phyloP scores from a whole-genome alignment of 2,888 invertebrate species.

The Stenchaetothrips biformis region DNA sequence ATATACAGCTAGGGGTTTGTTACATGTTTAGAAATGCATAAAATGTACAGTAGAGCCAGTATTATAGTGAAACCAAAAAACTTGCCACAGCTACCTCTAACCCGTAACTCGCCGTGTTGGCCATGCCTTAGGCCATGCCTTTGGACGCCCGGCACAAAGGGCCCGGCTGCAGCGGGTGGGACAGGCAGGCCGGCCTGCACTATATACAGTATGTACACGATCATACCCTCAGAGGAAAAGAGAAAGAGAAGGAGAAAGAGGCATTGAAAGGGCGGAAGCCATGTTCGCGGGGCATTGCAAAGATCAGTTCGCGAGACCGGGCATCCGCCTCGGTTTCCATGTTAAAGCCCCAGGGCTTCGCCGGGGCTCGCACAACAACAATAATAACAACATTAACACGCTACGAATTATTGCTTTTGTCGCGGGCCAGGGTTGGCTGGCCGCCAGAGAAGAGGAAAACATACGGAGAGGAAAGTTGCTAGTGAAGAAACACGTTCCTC shows the following conservation, averaged over 20 bases:
- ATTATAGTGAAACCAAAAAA: neutral
- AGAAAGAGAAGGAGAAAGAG: neutral
- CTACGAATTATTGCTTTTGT: constrained; percentile 12
- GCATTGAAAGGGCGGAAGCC: neutral
- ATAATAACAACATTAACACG: too few species aligned
- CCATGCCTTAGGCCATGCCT: too few species aligned
- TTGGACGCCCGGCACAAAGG: too few species aligned
- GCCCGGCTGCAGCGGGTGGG: neutral
- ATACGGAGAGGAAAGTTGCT: neutral
- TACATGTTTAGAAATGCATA: neutral
- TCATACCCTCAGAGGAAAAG: neutral
- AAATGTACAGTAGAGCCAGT: neutral
- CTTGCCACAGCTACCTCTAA: neutral
- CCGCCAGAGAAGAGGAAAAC: neutral
- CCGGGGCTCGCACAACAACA: too few species aligned
- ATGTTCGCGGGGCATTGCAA: neutral
- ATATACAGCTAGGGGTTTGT: constrained; percentile 7
- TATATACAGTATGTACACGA: constrained; percentile 14
- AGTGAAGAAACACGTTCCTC: too few species aligned
- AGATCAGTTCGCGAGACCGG: neutral
- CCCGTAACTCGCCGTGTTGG: neutral
- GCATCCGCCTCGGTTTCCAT: too few species aligned
- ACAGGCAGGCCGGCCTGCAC: neutral
- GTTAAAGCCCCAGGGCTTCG: too few species aligned
- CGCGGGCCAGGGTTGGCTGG: neutral